Evolutionary conservation across 2,113 vertebrate species (phyloP), one percentile per base, ranked within the genome.

Genomic region (Prinia subflava): DNA sequence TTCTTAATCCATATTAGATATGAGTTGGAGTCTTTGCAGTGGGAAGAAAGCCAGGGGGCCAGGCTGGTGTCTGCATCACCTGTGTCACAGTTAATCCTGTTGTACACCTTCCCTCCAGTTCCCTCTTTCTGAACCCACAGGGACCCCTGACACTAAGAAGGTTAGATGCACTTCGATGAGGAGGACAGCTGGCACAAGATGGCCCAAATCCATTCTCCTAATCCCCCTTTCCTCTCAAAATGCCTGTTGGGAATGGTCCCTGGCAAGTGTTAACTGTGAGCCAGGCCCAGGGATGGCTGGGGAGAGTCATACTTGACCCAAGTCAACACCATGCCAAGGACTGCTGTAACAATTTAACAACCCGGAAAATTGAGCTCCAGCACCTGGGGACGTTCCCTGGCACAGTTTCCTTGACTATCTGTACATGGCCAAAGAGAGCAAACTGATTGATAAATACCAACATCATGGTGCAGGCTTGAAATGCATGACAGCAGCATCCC

Each of bases 261-360:
- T 92, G 86, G 89, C 83, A 69, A 55, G 68, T 7, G 27, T 11
- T 63, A 70, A 37, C 86, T 64, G 80, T 52, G 83, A 87, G 60
- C 64, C 39, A 24, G 23, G 60, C 63, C 76, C 94, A 95, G 89
- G 56, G 27, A 93, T 87, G 86, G 86, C 86, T 92, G 64, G 59
- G 76, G 52, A 90, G 64, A 74, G 30, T 39, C 8, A 1, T 56
- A 42, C 60, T 93, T 93, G 92, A 93, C 95, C 86, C 83, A 96
- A 95, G 69, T 79, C 68, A 93, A 59, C 78, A 59, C 35, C 55
- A 6, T 81, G 90, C 75, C 85, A 92, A 60, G 35, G 39, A 50
- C 79, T 1, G 3, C 83, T 94, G 80, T 83, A 92, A 67, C 85
- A 65, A 84, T 90, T 92, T 94, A 92, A 94, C 94, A 87, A n/a